A percentile compares a stretch with the other conserved stretches of the same genome.
Conservation (phyloP, 2,113 vertebrate genomes). For the Podilymbus podiceps region DNA sequence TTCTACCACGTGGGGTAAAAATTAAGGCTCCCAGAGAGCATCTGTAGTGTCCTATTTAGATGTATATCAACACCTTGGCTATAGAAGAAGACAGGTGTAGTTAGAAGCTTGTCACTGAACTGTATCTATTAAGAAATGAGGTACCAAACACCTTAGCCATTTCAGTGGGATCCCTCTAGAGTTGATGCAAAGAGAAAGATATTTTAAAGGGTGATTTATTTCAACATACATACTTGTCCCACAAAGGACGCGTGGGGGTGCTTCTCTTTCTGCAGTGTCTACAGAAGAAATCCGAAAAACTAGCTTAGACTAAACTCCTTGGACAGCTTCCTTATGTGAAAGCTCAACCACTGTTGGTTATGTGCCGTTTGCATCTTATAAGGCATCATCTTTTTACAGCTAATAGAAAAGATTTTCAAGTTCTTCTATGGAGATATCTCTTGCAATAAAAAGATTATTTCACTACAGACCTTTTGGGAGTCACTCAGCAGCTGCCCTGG, state of each 20-base stretch:
- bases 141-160: not conserved
- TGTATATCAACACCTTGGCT: not conserved
- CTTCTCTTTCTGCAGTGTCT: not conserved
- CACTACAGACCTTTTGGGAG: not conserved
- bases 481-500: not conserved
- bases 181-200: not conserved
- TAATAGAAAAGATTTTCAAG: not conserved
- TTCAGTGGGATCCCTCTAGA: not conserved
- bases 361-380: not conserved
- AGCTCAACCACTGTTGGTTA: not conserved
- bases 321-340: not conserved
- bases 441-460: not conserved
- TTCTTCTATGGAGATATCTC: not conserved
- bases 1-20: not conserved
- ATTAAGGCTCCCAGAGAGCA: not conserved
- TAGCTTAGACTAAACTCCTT: not conserved
- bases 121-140: not conserved
- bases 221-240: not conserved
- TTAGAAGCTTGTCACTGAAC: not conserved
- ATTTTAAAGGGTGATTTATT: not conserved
- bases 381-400: not conserved
- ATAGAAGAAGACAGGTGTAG: not conserved
- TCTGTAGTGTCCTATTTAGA: not conserved
- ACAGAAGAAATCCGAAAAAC: not conserved
- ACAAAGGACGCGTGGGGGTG: not conserved